phyloP scores from a whole-genome alignment of 2,888 invertebrate genomes.

The Augiades crinisus region DNA sequence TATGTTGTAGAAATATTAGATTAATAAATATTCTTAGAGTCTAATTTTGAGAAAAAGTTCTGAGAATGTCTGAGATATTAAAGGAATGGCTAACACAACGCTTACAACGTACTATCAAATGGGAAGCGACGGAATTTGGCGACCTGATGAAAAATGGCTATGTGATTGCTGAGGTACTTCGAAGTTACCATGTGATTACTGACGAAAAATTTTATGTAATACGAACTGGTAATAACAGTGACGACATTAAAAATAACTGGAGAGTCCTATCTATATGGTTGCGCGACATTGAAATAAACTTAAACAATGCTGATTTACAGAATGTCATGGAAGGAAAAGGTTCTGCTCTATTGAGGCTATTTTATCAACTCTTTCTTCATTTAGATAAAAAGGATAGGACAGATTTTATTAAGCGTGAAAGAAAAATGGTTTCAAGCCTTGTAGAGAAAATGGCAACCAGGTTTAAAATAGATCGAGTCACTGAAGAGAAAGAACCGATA shows the following conservation, averaged over 20 bases:
- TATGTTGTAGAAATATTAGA: no score
- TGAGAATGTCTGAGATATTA: conserved; percentile 81
- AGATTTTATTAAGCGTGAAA: conserved; percentile 75
- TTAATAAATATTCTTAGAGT: no score
- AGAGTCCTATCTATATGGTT: conserved; percentile 77
- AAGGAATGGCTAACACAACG: conserved; percentile 82
- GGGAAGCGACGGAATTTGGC: conserved; percentile 79
- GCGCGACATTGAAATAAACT: conserved; percentile 64
- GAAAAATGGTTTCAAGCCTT: conserved; percentile 61
- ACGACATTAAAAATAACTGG: conserved; percentile 76
- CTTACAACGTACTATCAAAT: conserved; percentile 76
- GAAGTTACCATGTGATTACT: conserved; percentile 81
- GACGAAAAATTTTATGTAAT: conserved; percentile 77
- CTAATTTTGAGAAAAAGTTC: no score
- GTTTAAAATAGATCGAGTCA: conserved; percentile 57
- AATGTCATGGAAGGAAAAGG: conserved; percentile 75
- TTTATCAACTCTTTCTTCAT: conserved; percentile 83
- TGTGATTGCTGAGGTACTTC: conserved; percentile 78
- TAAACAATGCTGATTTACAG: conserved; percentile 64
- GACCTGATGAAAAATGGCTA: conserved; percentile 80
- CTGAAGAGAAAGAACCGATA: conserved; percentile 52
- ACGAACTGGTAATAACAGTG: conserved; percentile 52
- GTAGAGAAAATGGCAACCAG: conserved; percentile 62
- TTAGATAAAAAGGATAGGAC: conserved; percentile 81
- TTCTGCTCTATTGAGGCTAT: conserved; percentile 75